Evolutionary conservation across 2,888 invertebrate species (phyloP).

Genomic region (Crossocerus cetratus): DNA sequence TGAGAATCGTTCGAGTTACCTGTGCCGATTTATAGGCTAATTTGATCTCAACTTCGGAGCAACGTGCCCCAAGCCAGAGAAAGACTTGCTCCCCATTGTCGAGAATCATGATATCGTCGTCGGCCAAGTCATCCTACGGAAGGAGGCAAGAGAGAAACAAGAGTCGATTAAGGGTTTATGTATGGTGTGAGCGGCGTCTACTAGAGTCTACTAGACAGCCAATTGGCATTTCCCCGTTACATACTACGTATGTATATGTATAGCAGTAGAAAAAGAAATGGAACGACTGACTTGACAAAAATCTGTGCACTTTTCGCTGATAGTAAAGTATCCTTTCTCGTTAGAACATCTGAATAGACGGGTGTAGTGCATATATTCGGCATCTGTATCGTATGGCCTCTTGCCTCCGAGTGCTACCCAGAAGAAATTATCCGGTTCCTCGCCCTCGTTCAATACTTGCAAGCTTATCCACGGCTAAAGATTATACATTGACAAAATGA

Average conservation of each 20-base stretch:
- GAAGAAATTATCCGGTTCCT: conserved; percentile 98
- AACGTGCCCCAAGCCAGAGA: conserved; percentile 97
- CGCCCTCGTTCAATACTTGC: conserved; percentile 93
- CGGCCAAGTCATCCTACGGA: conserved; percentile 95
- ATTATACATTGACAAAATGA: too few species aligned
- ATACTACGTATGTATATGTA: not conserved
- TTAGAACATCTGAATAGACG: conserved; percentile 98
- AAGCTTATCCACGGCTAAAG: conserved; percentile 78
- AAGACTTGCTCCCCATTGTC: conserved; percentile 99
- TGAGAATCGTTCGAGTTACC: conserved; percentile 78
- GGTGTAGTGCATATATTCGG: conserved; percentile 94
- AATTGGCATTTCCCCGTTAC: too few species aligned
- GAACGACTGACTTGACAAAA: conserved; percentile 89
- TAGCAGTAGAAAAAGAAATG: not conserved
- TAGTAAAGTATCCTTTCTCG: conserved; percentile 99
- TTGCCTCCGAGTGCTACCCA: conserved; percentile 97
- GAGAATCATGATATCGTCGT: conserved; percentile 99
- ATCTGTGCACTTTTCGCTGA: conserved; percentile 99
- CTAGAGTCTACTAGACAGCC: too few species aligned
- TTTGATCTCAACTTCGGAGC: conserved; percentile 99
- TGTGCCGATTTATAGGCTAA: conserved; percentile 98
- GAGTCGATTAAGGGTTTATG: not conserved
- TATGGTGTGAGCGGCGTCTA: too few species aligned
- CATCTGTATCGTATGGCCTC: conserved; percentile 92
- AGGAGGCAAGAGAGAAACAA: not conserved